A percentile compares a stretch with the other conserved stretches of the same genome.
phyloP scores from a whole-genome alignment of 2,113 vertebrate species.

The Carettochelys insculpta region DNA sequence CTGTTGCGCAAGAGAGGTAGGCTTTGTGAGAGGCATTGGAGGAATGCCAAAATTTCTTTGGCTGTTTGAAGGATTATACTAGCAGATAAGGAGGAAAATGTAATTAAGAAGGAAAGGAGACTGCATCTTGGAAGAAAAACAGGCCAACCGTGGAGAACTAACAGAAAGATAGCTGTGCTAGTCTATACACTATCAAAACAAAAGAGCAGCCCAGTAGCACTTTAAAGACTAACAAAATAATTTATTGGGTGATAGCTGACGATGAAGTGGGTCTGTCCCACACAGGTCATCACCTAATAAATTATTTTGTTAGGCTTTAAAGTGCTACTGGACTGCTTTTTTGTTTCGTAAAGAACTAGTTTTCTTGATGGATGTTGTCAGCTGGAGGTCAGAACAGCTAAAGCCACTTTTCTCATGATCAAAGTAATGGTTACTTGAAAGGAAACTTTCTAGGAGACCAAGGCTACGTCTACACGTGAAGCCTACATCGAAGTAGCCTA shows the following conservation, averaged over 20 bases:
- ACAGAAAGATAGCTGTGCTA: too few species aligned
- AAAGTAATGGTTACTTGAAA: neutral
- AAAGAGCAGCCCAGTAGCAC: too few species aligned
- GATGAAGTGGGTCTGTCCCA: too few species aligned
- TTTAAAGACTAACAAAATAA: too few species aligned
- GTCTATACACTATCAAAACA: too few species aligned
- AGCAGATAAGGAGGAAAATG: neutral
- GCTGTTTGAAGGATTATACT: neutral
- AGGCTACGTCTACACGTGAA: neutral
- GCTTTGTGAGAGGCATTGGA: neutral
- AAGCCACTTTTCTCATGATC: neutral
- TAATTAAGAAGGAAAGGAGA: neutral
- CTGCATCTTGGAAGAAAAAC: neutral
- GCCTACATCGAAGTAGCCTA: too few species aligned
- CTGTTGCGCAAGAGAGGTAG: fast-evolving
- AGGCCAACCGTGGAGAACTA: neutral
- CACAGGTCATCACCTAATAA: too few species aligned
- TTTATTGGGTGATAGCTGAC: too few species aligned
- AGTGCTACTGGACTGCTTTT: too few species aligned
- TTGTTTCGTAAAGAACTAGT: neutral
- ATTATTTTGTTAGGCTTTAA: too few species aligned
- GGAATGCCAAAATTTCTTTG: neutral
- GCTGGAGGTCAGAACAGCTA: neutral
- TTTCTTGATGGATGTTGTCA: neutral
- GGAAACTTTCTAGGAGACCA: neutral